Evolutionary conservation across 1,140 invertebrate genomes (phyloP).

Genomic region (Camponotus vicinus): DNA sequence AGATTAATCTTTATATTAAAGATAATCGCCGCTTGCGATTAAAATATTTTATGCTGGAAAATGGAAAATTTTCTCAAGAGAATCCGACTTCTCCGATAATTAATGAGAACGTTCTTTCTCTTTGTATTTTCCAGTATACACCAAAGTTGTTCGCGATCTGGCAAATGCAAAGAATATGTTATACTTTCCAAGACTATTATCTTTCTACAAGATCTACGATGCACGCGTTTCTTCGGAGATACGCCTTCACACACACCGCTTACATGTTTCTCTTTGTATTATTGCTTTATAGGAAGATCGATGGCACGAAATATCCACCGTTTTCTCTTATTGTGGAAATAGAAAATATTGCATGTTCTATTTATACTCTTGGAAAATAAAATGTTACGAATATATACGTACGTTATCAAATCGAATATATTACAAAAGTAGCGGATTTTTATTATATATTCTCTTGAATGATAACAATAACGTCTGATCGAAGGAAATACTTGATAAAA

Average conservation of each 20-base stretch:
- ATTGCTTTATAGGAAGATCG: background rate
- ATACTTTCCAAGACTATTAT: slow-evolving; percentile 55
- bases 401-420: background rate
- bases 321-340: background rate
- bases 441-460: background rate
- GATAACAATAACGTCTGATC: background rate
- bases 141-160: slow-evolving; percentile 29
- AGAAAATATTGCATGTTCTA: background rate
- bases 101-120: slow-evolving; percentile 22
- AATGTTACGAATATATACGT: background rate
- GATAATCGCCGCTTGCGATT: background rate
- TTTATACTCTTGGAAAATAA: background rate
- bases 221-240: slow-evolving; percentile 24
- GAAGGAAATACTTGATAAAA: slow-evolving; percentile 13
- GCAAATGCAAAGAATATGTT: slow-evolving; percentile 12
- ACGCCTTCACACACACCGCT: slow-evolving; percentile 7
- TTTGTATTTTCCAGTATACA: background rate
- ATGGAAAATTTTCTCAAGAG: slow-evolving; percentile 27
- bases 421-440: background rate
- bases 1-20: background rate
- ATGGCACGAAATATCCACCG: background rate
- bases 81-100: slow-evolving; percentile 19
- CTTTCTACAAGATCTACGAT: slow-evolving; percentile 28
- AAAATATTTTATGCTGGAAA: background rate
- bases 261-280: slow-evolving; percentile 36